Base-by-base conservation (phyloP, 1,140 invertebrate genomes). In the Philaenus spumarius region DNA sequence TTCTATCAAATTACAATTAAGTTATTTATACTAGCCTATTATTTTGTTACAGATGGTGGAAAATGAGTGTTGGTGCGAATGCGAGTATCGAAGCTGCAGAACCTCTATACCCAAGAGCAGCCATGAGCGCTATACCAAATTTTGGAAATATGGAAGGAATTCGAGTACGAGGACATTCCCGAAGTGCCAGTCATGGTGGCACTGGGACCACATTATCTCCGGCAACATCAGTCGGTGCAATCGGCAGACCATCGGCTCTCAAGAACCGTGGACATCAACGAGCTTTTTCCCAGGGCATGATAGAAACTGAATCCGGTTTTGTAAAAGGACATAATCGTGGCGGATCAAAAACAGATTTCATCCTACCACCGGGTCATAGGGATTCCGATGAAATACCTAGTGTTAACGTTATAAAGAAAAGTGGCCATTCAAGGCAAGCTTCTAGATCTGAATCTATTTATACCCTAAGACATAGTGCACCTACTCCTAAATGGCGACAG, bases 301-400 rank as follows among this genome's bases (percentile, higher is more conserved):
- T 64, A 24, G 56, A 52, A 19, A 37, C 53, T 9, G 60, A 62
- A 37, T 45, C 62, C 75, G 65, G 61, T 69, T 64, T 66, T 74
- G 68, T 74, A 19, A 75, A 74, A 19, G 86, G 86, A 1, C 89
- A 92, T 73, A 86, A 81, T 65, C 78, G 90, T 14, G 82, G 86
- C n/a, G 84, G 85, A 24, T 91, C 88, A 58, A 87, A 84, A 68
- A 93, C 90, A 1, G 89, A 93, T 64, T 93, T 93, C 65, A 91
- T 91, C 42, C 74, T 93, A 24, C 90, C 90, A 1, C 85, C 86
- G 0, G 85, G 84, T 1, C 86, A 90, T 69, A 69, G 74, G 19
- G 76, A 67, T 34, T 52, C n/a, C 4, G 74, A 62, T 60, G 70
- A 65, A 57, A 75, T 74, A 40, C 72, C 70, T 20, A 77, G 75